Percentiles rank a stretch among this genome's conserved stretches.
Evolutionary conservation across 1,140 invertebrate species (phyloP).

Genomic region (Hormaphis cornu): DNA sequence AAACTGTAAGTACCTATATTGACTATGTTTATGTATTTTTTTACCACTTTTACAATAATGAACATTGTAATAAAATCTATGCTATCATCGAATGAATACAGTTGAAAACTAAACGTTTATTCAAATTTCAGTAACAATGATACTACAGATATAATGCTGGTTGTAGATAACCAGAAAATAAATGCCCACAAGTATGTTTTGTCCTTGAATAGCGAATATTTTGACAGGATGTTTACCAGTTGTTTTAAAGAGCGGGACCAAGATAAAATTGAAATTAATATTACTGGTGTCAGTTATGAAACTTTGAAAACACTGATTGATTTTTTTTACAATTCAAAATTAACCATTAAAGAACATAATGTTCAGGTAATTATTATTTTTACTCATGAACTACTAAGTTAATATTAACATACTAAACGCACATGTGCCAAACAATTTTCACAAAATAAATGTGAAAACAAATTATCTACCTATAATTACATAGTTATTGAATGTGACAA

Average conservation of each 20-base stretch:
- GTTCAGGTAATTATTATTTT: conserved; percentile 1
- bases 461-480: too few species aligned
- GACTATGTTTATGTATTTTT: neutral
- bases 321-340: neutral
- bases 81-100: too few species aligned
- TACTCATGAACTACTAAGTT: too few species aligned
- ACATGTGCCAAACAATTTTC: too few species aligned
- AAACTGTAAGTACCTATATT: neutral
- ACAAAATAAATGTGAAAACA: too few species aligned
- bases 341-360: neutral
- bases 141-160: neutral
- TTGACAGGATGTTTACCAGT: conserved; percentile 5
- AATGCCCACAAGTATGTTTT: neutral
- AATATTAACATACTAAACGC: too few species aligned
- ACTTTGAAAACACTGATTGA: neutral
- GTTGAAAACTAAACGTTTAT: too few species aligned
- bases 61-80: too few species aligned
- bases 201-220: neutral
- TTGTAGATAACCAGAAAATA: neutral
- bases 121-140: neutral
- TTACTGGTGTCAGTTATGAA: conserved; percentile 2
- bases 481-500: too few species aligned
- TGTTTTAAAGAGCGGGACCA: neutral
- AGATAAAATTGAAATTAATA: conserved; percentile 3
- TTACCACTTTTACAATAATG: neutral